Evolutionary conservation across 2,888 invertebrate genomes (phyloP).

Genomic region (Acleris emargana): DNA sequence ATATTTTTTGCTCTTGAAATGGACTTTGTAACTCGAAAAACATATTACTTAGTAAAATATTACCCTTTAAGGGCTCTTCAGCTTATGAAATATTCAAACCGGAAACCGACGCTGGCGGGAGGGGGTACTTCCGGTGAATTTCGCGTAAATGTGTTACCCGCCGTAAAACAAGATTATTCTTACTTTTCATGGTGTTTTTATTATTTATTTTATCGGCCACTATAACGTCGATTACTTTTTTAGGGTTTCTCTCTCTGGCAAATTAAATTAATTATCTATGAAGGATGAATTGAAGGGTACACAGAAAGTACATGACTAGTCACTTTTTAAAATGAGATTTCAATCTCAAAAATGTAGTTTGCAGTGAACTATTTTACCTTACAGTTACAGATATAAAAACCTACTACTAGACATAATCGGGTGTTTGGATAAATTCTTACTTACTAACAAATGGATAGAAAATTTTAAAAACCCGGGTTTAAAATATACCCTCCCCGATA

Average conservation of each 20-base stretch:
- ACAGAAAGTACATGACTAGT: too few relatives aligned
- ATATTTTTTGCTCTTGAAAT: slow-evolving; percentile 12
- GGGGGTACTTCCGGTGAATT: slow-evolving; percentile 38
- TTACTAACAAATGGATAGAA: too few relatives aligned
- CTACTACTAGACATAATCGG: too few relatives aligned
- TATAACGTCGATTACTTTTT: background rate
- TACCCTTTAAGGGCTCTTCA: slow-evolving; percentile 24
- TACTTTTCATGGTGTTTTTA: slow-evolving; percentile 38
- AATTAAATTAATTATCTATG: too few relatives aligned
- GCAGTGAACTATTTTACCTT: too few relatives aligned
- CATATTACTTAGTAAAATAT: slow-evolving; percentile 35
- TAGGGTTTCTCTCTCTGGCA: background rate
- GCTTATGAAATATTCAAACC: slow-evolving; percentile 45
- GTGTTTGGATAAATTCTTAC: too few relatives aligned
- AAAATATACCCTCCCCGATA: too few relatives aligned
- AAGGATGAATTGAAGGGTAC: too few relatives aligned
- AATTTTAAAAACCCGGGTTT: too few relatives aligned
- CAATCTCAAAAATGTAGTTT: too few relatives aligned
- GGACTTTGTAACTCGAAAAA: slow-evolving; percentile 30
- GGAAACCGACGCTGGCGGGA: slow-evolving; percentile 39
- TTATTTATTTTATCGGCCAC: slow-evolving; percentile 15
- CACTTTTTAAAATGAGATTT: too few relatives aligned
- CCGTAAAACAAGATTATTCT: slow-evolving; percentile 28
- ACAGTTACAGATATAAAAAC: too few relatives aligned
- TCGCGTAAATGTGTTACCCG: slow-evolving; percentile 35